Conservation (phyloP, 2,797 vertebrate genomes). For the Notolabrus celidotus region DNA sequence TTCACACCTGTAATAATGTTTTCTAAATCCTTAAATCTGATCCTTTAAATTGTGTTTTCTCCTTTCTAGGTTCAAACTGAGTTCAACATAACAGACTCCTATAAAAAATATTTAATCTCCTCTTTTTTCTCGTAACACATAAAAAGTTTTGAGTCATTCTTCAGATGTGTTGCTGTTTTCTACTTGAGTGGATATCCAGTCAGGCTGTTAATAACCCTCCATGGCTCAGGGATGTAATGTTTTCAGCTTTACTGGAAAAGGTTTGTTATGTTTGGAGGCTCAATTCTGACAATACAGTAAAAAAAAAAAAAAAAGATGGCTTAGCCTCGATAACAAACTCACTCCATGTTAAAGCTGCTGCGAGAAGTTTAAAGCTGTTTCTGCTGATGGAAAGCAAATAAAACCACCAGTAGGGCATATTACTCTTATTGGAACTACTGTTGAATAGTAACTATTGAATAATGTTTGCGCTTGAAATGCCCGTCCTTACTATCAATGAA, state of each 20-base stretch:
- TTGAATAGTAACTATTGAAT: too few relatives aligned
- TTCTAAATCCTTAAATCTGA: background rate
- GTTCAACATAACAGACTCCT: background rate
- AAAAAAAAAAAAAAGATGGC: background rate
- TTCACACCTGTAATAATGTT: conserved; percentile 5
- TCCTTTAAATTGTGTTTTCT: background rate
- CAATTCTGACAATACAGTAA: background rate
- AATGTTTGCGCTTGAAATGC: too few relatives aligned
- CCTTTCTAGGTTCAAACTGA: background rate
- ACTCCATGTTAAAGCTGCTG: background rate
- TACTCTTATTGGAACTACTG: too few relatives aligned
- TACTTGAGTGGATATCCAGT: background rate
- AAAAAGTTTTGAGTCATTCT: background rate
- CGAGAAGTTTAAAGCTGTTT: too few relatives aligned
- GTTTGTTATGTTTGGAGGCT: background rate
- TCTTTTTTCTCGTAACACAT: background rate
- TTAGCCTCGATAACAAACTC: background rate
- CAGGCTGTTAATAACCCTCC: background rate
- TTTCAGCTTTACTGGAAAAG: background rate
- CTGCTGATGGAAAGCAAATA: too few relatives aligned
- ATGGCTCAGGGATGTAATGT: background rate
- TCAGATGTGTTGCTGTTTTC: background rate
- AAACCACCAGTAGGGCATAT: too few relatives aligned
- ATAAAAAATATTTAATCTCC: background rate
- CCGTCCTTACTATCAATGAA: too few relatives aligned